Evolutionary conservation across 2,113 vertebrate genomes (phyloP).

Genomic region (Crotalus helleri): DNA sequence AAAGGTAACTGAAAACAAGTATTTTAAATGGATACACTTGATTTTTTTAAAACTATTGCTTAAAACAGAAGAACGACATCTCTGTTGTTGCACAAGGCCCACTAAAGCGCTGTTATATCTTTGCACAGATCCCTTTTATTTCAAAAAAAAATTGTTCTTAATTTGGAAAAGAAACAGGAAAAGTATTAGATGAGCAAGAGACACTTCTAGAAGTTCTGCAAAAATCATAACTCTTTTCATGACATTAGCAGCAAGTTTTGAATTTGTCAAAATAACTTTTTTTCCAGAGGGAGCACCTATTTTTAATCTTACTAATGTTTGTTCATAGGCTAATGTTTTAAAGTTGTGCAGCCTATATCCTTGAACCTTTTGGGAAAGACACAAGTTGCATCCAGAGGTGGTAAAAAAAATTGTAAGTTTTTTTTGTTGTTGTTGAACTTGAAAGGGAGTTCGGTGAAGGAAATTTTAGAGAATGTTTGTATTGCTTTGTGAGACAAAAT

Average conservation of each 20-base stretch:
- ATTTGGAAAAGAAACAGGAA: slow-evolving; percentile 18
- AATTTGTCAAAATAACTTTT: slow-evolving; percentile 65
- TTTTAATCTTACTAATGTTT: slow-evolving; percentile 79
- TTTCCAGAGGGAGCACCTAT: slow-evolving; percentile 66
- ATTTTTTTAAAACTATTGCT: slow-evolving; percentile 40
- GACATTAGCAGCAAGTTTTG: slow-evolving; percentile 55
- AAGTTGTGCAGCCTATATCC: slow-evolving; percentile 48
- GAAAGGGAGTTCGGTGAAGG: slow-evolving; percentile 57
- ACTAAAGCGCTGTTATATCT: neutral
- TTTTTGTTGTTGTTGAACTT: slow-evolving; percentile 40
- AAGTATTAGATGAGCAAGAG: slow-evolving; percentile 24
- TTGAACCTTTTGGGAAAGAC: slow-evolving; percentile 58
- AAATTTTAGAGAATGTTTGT: slow-evolving; percentile 58
- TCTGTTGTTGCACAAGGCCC: neutral
- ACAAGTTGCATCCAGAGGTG: slow-evolving; percentile 53
- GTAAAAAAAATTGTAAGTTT: slow-evolving; percentile 48
- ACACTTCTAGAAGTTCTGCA: slow-evolving; percentile 34
- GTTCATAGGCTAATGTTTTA: slow-evolving; percentile 60
- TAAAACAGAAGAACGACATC: slow-evolving; percentile 10
- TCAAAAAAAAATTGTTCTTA: neutral
- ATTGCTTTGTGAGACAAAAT: slow-evolving; percentile 55
- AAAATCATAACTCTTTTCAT: slow-evolving; percentile 46
- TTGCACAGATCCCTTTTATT: neutral
- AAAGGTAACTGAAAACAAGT: slow-evolving; percentile 44
- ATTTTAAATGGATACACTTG: slow-evolving; percentile 48